phyloP scores from a whole-genome alignment of 2,797 vertebrate genomes.

The Hypotaenidia philippensis region DNA sequence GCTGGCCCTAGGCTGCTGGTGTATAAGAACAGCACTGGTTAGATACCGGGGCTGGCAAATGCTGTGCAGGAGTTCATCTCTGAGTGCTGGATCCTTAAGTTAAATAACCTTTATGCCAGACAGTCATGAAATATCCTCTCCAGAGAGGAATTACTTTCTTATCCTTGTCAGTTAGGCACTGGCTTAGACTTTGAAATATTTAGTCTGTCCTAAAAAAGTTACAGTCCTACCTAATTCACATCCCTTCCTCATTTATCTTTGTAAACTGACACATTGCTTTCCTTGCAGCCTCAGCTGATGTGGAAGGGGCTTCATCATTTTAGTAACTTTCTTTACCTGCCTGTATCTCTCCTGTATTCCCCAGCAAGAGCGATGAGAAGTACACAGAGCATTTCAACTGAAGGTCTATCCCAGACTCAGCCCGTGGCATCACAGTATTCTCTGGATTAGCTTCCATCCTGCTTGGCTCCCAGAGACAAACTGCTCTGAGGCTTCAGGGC shows the following conservation, averaged over 20 bases:
- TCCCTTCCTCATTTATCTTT: background rate
- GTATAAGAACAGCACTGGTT: background rate
- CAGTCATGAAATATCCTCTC: background rate
- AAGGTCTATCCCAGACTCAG: background rate
- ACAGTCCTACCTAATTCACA: background rate
- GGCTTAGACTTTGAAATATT: background rate
- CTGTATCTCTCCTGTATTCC: background rate
- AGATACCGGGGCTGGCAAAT: background rate
- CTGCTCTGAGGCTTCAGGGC: background rate
- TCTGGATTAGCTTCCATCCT: background rate
- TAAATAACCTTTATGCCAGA: background rate
- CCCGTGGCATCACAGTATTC: background rate
- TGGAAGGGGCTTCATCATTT: background rate
- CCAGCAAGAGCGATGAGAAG: background rate
- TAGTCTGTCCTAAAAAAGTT: background rate
- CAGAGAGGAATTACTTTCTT: conserved; percentile 11
- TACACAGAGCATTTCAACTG: background rate
- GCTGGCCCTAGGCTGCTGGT: background rate
- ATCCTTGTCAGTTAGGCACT: background rate
- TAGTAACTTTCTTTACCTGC: background rate
- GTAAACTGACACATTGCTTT: background rate
- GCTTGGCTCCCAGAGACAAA: background rate
- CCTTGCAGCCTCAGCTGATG: background rate
- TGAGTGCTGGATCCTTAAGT: background rate
- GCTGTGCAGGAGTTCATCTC: background rate